phyloP scores from a whole-genome alignment of 2,113 vertebrate species.

The Zosterops lateralis region DNA sequence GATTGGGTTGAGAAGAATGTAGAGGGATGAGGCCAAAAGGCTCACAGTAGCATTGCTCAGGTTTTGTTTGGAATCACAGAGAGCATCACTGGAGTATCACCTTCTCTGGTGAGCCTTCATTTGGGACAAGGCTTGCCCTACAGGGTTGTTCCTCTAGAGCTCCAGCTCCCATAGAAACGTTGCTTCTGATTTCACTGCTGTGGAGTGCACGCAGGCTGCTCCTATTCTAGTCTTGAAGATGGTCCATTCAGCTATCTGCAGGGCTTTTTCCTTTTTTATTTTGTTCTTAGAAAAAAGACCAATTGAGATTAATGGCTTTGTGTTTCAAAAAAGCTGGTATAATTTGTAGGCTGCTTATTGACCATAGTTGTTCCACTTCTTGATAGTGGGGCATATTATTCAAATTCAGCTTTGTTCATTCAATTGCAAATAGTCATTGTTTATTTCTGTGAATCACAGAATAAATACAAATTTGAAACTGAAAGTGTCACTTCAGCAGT shows the following conservation, averaged over 20 bases:
- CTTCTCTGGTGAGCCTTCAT: rapidly evolving
- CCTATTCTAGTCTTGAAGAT: neutral
- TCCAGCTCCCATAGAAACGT: neutral
- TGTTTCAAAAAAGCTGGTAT: neutral
- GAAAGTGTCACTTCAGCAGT: neutral
- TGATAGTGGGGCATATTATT: neutral
- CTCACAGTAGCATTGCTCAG: rapidly evolving
- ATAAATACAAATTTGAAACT: neutral
- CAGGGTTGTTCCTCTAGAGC: neutral
- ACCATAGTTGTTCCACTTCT: neutral
- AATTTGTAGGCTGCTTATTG: neutral
- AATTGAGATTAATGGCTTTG: neutral
- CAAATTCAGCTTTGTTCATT: neutral
- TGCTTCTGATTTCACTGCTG: neutral
- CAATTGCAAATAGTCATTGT: neutral
- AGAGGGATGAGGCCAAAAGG: neutral
- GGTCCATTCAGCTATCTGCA: neutral
- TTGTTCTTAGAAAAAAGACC: neutral
- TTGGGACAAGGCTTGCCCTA: neutral
- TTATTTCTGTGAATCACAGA: neutral
- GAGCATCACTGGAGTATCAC: rapidly evolving
- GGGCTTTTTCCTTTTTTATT: neutral
- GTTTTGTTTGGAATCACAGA: neutral
- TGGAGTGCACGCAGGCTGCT: neutral
- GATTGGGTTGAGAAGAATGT: neutral